Percentiles rank a stretch among this genome's conserved stretches.
Conservation (phyloP, 64 coral and sea anemone species). For the Actinia tenebrosa region DNA sequence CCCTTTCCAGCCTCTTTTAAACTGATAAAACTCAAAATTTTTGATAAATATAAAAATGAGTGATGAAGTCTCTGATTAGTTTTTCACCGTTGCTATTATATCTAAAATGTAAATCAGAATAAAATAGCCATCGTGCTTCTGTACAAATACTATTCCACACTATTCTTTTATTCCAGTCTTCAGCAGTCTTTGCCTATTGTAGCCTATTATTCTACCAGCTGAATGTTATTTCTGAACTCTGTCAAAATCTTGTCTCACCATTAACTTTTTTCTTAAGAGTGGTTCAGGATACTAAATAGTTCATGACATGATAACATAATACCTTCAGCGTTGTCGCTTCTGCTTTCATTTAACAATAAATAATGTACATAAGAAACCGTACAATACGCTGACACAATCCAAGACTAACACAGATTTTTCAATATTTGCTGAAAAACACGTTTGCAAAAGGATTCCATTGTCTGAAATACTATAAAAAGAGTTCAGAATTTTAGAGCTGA, state of each 20-base stretch:
- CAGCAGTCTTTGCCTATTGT: not conserved
- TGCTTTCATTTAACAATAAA: not conserved
- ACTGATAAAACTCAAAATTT: too few relatives aligned
- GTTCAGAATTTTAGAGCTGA: not conserved
- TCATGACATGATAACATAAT: not conserved
- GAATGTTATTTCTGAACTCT: not conserved
- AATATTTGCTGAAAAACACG: not conserved
- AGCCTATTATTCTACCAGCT: not conserved
- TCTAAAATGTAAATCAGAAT: too few relatives aligned
- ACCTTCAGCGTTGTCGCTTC: not conserved
- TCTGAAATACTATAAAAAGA: slow-evolving; percentile 4
- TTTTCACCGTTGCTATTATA: too few relatives aligned
- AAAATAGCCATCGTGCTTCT: not conserved
- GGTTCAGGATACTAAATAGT: not conserved
- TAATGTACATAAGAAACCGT: not conserved
- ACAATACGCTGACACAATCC: not conserved
- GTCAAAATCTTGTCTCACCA: not conserved
- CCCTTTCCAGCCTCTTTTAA: too few relatives aligned
- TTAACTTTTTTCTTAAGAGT: not conserved
- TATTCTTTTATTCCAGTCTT: not conserved
- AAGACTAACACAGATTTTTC: not conserved
- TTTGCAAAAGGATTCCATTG: not conserved
- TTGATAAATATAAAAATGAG: too few relatives aligned
- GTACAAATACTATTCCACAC: not conserved
- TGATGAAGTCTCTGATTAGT: too few relatives aligned